phyloP scores from a whole-genome alignment of 2,888 invertebrate species.

The Leptopilina myrica region DNA sequence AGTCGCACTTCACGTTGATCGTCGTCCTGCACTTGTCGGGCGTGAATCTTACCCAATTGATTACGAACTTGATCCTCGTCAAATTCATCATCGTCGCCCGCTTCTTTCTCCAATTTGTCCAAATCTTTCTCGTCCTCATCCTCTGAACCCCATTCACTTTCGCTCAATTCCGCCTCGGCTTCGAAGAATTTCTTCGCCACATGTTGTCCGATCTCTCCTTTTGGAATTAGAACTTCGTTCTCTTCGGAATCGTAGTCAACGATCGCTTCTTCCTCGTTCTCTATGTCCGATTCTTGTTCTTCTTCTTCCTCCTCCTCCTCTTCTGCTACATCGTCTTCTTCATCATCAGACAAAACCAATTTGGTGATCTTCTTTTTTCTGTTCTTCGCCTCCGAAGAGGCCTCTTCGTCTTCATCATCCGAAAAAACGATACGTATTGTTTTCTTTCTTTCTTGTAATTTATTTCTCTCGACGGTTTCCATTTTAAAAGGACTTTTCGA shows the following conservation, averaged over 20 bases:
- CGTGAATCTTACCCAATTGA: slow-evolving; percentile 91
- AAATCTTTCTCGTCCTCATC: slow-evolving; percentile 91
- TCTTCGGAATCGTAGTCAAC: slow-evolving; percentile 91
- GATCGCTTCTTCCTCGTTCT: slow-evolving; percentile 72
- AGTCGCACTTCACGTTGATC: slow-evolving; percentile 91
- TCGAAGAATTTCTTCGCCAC: slow-evolving; percentile 88
- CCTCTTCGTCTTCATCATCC: slow-evolving; percentile 68
- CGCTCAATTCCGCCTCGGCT: slow-evolving; percentile 93
- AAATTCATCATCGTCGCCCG: slow-evolving; percentile 89
- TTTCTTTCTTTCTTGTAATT: slow-evolving; percentile 64
- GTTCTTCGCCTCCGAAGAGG: slow-evolving; percentile 49
- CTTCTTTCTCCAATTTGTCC: slow-evolving; percentile 89
- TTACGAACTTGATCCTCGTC: slow-evolving; percentile 87
- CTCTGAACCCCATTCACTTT: slow-evolving; percentile 92
- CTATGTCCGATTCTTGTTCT: slow-evolving; percentile 73
- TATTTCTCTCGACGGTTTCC: slow-evolving; percentile 66
- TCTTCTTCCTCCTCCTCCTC: slow-evolving; percentile 69
- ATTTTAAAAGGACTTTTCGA: slow-evolving; percentile 68
- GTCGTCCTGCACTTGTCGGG: slow-evolving; percentile 91
- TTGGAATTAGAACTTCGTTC: slow-evolving; percentile 81
- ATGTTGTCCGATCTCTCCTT: slow-evolving; percentile 73
- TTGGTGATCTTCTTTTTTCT: slow-evolving; percentile 61
- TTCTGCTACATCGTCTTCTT: slow-evolving; percentile 71
- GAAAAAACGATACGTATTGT: slow-evolving; percentile 62
- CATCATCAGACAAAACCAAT: slow-evolving; percentile 69